A percentile compares a stretch with the other conserved stretches of the same genome.
Evolutionary conservation across 2,113 vertebrate genomes (phyloP).

Genomic region (Malaclemys terrapin): DNA sequence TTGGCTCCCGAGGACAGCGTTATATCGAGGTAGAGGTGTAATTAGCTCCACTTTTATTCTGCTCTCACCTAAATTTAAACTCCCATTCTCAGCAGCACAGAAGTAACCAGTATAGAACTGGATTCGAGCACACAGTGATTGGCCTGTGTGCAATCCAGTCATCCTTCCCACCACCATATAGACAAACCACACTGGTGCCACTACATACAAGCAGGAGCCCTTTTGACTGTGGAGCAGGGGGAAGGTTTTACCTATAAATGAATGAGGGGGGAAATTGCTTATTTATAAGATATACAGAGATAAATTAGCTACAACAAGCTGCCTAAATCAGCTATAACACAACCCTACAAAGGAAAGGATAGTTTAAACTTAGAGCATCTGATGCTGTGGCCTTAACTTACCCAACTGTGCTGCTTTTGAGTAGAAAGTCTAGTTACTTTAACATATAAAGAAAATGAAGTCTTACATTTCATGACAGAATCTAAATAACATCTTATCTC

Average conservation of each 20-base stretch:
- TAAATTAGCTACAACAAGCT: not conserved
- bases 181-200: not conserved
- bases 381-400: conserved; percentile 18
- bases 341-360: not conserved
- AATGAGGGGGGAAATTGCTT: not conserved
- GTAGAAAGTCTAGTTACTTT: conserved; percentile 68
- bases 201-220: not conserved
- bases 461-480: conserved; percentile 70
- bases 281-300: not conserved
- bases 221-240: not conserved
- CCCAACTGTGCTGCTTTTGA: conserved; percentile 56
- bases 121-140: not conserved
- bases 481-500: conserved; percentile 72
- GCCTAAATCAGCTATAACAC: not conserved
- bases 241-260: not conserved
- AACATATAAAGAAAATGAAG: conserved; percentile 56
- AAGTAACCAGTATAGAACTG: not conserved
- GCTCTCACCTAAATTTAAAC: not conserved
- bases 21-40: no score
- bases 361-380: conserved; percentile 47
- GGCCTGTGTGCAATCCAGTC: not conserved
- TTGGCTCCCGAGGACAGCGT: no score
- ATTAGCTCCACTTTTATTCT: not conserved
- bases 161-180: not conserved
- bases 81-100: not conserved